phyloP scores from a whole-genome alignment of 2,113 vertebrate species.

The Rattus rattus region DNA sequence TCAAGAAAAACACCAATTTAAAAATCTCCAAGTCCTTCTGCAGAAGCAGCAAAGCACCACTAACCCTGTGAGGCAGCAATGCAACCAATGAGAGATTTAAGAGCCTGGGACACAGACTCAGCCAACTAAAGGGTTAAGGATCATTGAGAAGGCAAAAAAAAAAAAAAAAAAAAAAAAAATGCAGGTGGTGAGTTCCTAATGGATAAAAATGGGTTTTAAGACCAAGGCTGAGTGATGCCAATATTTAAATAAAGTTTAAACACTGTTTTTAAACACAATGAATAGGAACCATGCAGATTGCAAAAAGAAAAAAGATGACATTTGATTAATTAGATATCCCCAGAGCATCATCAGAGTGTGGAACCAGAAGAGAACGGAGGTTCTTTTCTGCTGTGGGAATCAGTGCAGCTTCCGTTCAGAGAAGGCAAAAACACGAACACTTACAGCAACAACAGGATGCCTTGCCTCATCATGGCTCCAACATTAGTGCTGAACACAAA shows the following conservation, averaged over 20 bases:
- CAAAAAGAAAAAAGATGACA: background rate
- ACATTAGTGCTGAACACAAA: background rate
- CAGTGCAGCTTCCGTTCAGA: no score
- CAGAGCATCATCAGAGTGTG: background rate
- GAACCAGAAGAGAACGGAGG: background rate
- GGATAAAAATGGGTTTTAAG: background rate
- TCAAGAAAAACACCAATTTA: background rate
- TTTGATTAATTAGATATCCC: background rate
- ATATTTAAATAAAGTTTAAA: background rate
- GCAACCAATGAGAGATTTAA: background rate
- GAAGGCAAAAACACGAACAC: background rate
- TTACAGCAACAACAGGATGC: background rate
- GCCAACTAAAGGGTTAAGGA: background rate
- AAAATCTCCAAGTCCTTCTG: background rate
- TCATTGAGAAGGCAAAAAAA: no score
- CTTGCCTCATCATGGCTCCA: no score
- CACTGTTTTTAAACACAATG: background rate
- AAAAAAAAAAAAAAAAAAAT: no score
- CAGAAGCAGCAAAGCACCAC: background rate
- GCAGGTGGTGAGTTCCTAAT: background rate
- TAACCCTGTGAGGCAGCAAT: no score
- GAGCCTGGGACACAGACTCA: background rate
- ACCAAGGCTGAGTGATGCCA: background rate
- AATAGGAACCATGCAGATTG: background rate
- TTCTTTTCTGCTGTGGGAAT: background rate